A percentile compares a stretch with the other conserved stretches of the same genome.
These are phyloP conservation scores for Cosmia pyralina DNA, from an alignment of 2,888 invertebrate species.

Conservation along the genomic window DNA sequence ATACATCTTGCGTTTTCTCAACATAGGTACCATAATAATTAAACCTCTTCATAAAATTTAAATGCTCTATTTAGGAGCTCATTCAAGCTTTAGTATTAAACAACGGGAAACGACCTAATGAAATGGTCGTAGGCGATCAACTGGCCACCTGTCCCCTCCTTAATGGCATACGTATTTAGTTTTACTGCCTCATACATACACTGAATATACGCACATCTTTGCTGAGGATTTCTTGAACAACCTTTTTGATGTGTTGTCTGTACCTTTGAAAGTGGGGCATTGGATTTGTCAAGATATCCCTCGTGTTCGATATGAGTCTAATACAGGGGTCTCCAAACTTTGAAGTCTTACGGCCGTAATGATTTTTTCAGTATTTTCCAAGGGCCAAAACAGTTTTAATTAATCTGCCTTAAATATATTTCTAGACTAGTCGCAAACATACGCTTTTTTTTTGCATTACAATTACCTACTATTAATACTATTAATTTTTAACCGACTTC, in stretches of 20 bases:
- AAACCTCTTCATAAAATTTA: slow-evolving; percentile 8
- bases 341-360: too few species aligned
- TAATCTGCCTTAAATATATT: too few species aligned
- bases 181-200: slow-evolving; percentile 37
- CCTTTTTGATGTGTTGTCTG: neutral
- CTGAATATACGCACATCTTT: neutral
- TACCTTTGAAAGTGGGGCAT: neutral
- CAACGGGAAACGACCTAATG: slow-evolving; percentile 52
- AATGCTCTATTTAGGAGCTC: slow-evolving; percentile 26
- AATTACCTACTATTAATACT: too few species aligned
- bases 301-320: neutral
- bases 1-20: neutral
- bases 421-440: too few species aligned
- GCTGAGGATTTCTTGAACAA: neutral
- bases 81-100: slow-evolving; percentile 7
- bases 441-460: too few species aligned
- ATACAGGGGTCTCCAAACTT: too few species aligned
- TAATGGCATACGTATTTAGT: slow-evolving; percentile 32
- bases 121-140: slow-evolving; percentile 36
- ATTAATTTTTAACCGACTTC: too few species aligned
- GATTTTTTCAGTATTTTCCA: too few species aligned
- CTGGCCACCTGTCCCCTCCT: slow-evolving; percentile 43
- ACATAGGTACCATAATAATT: slow-evolving; percentile 1
- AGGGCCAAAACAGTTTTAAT: too few species aligned
- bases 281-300: neutral